These are phyloP conservation scores for Crax fasciolata DNA, from an alignment of 2,797 vertebrate species.

Conservation along the genomic window DNA sequence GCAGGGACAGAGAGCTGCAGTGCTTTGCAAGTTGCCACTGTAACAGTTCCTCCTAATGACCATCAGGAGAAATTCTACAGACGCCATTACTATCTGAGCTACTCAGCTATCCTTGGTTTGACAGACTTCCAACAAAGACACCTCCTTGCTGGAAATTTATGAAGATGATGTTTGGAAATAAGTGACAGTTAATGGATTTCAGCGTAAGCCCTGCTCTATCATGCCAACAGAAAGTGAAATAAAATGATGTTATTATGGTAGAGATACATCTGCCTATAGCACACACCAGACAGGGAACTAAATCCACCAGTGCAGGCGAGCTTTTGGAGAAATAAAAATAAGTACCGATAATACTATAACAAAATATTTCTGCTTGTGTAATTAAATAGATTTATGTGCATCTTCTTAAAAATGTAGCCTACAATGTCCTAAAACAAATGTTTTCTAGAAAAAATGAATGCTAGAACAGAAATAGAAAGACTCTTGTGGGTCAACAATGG, in stretches of 20 bases:
- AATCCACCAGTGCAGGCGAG: not conserved
- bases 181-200: not conserved
- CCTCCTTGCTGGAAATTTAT: not conserved
- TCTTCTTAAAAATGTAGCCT: not conserved
- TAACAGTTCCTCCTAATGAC: not conserved
- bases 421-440: not conserved
- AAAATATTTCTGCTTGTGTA: not conserved
- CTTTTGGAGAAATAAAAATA: not conserved
- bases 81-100: not conserved
- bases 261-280: not conserved
- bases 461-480: not conserved
- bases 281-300: not conserved
- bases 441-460: not conserved
- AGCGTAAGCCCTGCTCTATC: not conserved
- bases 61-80: not conserved
- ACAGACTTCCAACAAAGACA: not conserved
- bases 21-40: not conserved
- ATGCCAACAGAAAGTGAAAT: not conserved
- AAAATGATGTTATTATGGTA: rapidly evolving
- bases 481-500: rapidly evolving
- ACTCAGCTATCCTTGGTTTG: not conserved
- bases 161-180: not conserved
- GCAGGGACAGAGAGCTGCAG: not conserved
- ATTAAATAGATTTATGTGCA: not conserved
- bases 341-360: not conserved